Evolutionary conservation across 2,113 vertebrate genomes (phyloP), one percentile per base, ranked within the genome.

Genomic region (Ctenomys sociabilis): DNA sequence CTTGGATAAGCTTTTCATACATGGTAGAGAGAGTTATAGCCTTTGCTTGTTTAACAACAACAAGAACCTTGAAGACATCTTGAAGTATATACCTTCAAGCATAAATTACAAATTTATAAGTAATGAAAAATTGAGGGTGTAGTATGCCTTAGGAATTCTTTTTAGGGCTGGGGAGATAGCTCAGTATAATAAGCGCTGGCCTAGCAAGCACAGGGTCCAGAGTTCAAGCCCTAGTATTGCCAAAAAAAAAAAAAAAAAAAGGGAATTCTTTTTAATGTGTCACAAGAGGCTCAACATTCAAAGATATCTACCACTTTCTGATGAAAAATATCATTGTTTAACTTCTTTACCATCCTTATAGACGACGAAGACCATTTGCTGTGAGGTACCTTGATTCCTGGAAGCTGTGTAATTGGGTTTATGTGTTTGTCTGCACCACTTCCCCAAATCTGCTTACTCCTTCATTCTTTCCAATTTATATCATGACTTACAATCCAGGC

Each of bases 21-120:
- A 84, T 21, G 40, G 22, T 28, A 17, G 75, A n/a, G 37, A 78
- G 68, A 80, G 78, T 43, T 66, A 37, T 17, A 77, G 12, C 19
- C 17, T 12, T 13, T 72, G 37, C 17, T 92, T 90, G 28, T 24
- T 91, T 57, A 63, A 84, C 17, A 81, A 8, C 72, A 91, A 57
- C 11, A 70, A 70, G 32, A 16, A 16, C 37, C 64, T 77, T 43
- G 22, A 57, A 95, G 80, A 82, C 26, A 85, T 96, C 52, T 93
- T 82, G 78, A 85, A 88, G 10, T 59, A 70, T 63, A 68, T 35
- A 6, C 12, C 35, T 91, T 89, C 88, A 88, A 35, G 37, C 45
- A 81, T 54, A 88, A 87, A 19, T 83, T 84, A 90, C n/a, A 87
- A 84, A 73, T 61, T 86, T 90, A 84, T 85, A 92, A 92, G 89